Conservation (phyloP, 2,888 invertebrate genomes). For the Poecilus cupreus region DNA sequence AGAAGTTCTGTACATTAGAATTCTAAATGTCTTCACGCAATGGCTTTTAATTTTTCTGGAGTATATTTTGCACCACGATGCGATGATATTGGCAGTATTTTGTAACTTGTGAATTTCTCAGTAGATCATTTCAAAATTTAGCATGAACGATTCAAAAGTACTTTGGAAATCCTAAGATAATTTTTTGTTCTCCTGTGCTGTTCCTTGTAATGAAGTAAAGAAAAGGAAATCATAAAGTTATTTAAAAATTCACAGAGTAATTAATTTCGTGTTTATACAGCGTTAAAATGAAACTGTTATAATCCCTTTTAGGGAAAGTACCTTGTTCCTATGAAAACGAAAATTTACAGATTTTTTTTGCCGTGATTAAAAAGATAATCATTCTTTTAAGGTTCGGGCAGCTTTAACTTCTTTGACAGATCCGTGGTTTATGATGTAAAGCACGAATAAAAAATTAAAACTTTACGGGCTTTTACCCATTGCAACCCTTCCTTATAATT, state of each 20-base stretch:
- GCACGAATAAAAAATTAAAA: slow-evolving; percentile 24
- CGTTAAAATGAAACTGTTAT: slow-evolving; percentile 49
- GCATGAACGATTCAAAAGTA: slow-evolving; percentile 13
- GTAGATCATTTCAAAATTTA: not conserved
- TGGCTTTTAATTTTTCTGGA: too few relatives aligned
- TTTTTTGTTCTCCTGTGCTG: slow-evolving; percentile 33
- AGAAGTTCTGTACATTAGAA: too few relatives aligned
- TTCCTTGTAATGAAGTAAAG: slow-evolving; percentile 44
- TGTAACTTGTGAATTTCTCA: too few relatives aligned
- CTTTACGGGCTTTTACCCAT: slow-evolving; percentile 18
- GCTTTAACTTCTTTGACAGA: slow-evolving; percentile 31
- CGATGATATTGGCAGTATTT: too few relatives aligned
- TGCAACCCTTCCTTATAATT: slow-evolving; percentile 24
- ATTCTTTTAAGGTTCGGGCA: slow-evolving; percentile 25
- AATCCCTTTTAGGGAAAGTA: slow-evolving; percentile 35
- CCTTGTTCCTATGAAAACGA: slow-evolving; percentile 29
- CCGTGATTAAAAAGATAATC: slow-evolving; percentile 42
- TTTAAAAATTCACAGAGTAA: slow-evolving; percentile 52
- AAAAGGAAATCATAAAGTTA: slow-evolving; percentile 53
- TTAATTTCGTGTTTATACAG: slow-evolving; percentile 57
- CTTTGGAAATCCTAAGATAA: slow-evolving; percentile 32
- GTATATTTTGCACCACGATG: too few relatives aligned
- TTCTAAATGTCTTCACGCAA: too few relatives aligned
- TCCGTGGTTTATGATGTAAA: slow-evolving; percentile 21
- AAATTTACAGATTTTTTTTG: slow-evolving; percentile 33